Conservation (phyloP, 2,113 vertebrate species). For the Sander lucioperca region DNA sequence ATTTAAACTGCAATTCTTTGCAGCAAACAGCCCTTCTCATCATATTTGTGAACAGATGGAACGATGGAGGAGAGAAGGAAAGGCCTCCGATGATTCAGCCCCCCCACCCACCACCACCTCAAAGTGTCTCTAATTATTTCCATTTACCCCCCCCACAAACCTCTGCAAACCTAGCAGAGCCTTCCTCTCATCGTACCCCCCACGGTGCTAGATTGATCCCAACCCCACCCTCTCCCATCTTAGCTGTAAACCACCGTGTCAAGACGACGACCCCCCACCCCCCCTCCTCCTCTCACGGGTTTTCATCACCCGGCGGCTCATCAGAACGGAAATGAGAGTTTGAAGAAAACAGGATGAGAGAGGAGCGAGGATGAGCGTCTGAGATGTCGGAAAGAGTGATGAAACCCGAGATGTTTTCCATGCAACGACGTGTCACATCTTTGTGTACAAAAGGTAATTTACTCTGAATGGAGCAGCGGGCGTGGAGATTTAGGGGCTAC, state of each 20-base stretch:
- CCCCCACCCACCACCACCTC: constrained; percentile 30
- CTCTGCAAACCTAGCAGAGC: constrained; percentile 15
- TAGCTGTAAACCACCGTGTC: constrained; percentile 29
- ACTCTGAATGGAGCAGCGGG: constrained; percentile 58
- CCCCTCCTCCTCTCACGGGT: constrained; percentile 3
- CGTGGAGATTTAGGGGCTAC: constrained; percentile 45
- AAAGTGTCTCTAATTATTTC: constrained; percentile 63
- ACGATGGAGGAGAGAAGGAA: not conserved
- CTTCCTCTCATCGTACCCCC: constrained; percentile 27
- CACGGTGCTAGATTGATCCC: constrained; percentile 33
- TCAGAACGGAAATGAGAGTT: constrained; percentile 60
- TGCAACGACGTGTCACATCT: constrained; percentile 64
- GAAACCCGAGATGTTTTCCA: constrained; percentile 68
- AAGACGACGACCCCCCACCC: constrained; percentile 31
- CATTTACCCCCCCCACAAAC: constrained; percentile 65
- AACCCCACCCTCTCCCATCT: constrained; percentile 24
- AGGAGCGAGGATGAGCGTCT: constrained; percentile 12
- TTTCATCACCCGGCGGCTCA: constrained; percentile 54
- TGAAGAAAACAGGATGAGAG: constrained; percentile 35
- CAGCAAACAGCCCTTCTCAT: constrained; percentile 13
- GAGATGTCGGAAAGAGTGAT: constrained; percentile 63
- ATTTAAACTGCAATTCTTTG: constrained; percentile 16
- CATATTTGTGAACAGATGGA: constrained; percentile 7
- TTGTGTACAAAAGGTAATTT: constrained; percentile 73
- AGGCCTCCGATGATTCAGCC: constrained; percentile 35